A percentile compares a stretch with the other conserved stretches of the same genome.
These are phyloP conservation scores for Troglohyphantes excavatus DNA, from an alignment of 2,888 invertebrate species.

Conservation along the genomic window DNA sequence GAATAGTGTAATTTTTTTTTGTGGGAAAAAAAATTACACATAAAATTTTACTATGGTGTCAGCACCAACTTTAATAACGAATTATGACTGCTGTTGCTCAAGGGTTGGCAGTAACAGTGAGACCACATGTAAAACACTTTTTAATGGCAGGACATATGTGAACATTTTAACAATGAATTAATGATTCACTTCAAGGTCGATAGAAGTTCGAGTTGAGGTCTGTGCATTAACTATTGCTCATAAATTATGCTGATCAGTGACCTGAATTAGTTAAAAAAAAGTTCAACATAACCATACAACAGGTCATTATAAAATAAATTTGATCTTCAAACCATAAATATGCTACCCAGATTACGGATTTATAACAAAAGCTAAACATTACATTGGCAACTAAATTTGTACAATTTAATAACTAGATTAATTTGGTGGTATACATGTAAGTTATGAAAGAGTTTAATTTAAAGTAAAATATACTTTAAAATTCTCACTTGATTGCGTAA, in stretches of 20 bases:
- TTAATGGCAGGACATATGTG: constrained; percentile 74
- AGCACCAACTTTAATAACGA: constrained; percentile 47
- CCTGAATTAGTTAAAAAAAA: constrained; percentile 26
- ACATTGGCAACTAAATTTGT: constrained; percentile 41
- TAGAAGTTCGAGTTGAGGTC: constrained; percentile 62
- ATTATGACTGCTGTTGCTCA: constrained; percentile 45
- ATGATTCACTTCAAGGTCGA: constrained; percentile 56
- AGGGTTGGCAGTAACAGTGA: constrained; percentile 69
- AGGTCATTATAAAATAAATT: constrained; percentile 37
- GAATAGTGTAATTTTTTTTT: constrained; percentile 22
- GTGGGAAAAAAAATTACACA: constrained; percentile 17
- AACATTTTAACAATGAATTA: constrained; percentile 69
- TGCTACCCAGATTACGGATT: constrained; percentile 23
- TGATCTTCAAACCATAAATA: constrained; percentile 49
- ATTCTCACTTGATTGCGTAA: too few relatives aligned
- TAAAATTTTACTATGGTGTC: constrained; percentile 25
- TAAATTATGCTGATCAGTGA: constrained; percentile 1
- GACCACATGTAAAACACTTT: constrained; percentile 65
- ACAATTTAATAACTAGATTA: constrained; percentile 43
- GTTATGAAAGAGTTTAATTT: neutral
- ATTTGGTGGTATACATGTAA: constrained; percentile 35
- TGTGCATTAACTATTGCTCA: constrained; percentile 50
- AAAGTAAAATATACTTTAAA: neutral
- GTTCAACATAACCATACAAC: constrained; percentile 35
- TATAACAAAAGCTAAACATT: constrained; percentile 36